Percentiles rank a stretch among this genome's conserved stretches.
phyloP scores from a whole-genome alignment of 92 coral and sea anemone genomes.

The Umimayanthus chanpuru region DNA sequence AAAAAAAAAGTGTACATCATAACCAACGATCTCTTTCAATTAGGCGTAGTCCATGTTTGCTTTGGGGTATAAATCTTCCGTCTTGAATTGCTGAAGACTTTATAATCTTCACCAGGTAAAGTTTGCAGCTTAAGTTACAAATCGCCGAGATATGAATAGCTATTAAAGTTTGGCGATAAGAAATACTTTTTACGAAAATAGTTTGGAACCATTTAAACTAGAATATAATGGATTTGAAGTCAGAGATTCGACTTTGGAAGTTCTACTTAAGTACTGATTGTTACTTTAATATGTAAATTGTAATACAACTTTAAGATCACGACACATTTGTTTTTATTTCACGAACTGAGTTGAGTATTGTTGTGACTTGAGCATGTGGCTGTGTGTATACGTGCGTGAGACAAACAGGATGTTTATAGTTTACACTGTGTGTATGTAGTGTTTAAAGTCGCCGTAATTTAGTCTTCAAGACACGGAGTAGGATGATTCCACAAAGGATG shows the following conservation, averaged over 20 bases:
- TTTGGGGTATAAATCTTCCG: background rate
- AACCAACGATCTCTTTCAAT: background rate
- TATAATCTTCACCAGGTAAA: background rate
- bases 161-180: too few species aligned
- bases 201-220: too few species aligned
- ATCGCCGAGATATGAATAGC: background rate
- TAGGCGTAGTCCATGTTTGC: background rate
- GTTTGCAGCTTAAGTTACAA: background rate
- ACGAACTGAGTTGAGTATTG: too few species aligned
- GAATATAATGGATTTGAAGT: background rate
- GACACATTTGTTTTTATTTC: too few species aligned
- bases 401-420: too few species aligned
- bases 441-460: background rate
- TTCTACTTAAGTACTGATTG: too few species aligned
- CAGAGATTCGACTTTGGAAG: background rate
- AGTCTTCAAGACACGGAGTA: background rate
- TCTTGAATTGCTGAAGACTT: background rate
- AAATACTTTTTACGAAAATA: too few species aligned
- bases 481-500: background rate
- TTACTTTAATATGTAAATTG: too few species aligned
- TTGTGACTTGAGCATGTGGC: too few species aligned
- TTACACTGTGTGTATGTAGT: too few species aligned
- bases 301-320: background rate
- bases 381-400: too few species aligned
- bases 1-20: background rate